These are phyloP conservation scores for Anabacerthia variegaticeps DNA, from an alignment of 2,797 vertebrate species.

Conservation along the genomic window DNA sequence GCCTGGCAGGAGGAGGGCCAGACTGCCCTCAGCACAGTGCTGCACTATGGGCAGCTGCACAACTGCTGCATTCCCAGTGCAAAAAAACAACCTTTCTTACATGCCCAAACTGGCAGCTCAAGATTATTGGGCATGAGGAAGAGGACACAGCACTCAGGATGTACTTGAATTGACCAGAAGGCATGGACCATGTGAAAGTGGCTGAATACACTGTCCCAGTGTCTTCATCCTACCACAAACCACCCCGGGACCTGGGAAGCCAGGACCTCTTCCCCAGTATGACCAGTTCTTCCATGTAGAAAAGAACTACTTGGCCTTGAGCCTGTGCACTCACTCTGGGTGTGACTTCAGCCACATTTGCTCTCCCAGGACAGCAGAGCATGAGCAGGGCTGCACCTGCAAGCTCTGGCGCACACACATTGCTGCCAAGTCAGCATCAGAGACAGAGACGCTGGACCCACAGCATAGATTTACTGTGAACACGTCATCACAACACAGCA, in stretches of 20 bases:
- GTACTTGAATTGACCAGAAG: background rate
- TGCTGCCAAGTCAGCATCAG: background rate
- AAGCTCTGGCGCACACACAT: background rate
- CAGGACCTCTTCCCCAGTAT: background rate
- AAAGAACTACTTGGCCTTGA: background rate
- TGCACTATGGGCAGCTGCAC: background rate
- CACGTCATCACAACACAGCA: conserved; percentile 45
- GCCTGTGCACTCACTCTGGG: background rate
- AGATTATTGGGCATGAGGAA: background rate
- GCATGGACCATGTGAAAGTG: background rate
- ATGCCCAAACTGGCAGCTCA: background rate
- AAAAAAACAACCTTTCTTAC: background rate
- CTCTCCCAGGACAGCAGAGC: background rate
- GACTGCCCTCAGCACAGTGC: background rate
- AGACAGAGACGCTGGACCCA: background rate
- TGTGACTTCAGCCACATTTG: background rate
- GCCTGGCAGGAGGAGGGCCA: accelerated
- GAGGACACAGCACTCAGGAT: background rate
- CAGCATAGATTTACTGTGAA: conserved; percentile 62
- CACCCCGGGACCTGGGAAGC: background rate
- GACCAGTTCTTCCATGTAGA: background rate
- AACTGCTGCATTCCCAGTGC: background rate
- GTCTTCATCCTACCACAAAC: background rate
- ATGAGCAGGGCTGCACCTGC: background rate
- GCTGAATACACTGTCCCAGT: background rate